phyloP scores from a whole-genome alignment of 2,888 invertebrate genomes.

The Quadroppia sp. region DNA sequence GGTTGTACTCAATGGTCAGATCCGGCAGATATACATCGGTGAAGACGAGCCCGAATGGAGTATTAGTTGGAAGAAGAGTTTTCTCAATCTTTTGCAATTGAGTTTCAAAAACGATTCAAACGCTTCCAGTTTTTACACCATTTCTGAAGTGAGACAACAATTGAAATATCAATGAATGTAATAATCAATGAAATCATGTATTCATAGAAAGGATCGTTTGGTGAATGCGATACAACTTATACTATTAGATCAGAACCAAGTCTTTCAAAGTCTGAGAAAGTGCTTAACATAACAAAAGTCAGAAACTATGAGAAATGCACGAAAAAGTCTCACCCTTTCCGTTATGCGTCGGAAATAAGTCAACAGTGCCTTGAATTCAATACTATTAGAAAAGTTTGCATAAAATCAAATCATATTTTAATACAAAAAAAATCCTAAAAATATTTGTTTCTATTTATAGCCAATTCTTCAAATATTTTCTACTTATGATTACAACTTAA shows the following conservation, averaged over 20 bases:
- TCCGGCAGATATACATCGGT: slow-evolving; percentile 1
- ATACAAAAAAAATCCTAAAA: neutral
- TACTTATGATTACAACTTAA: neutral
- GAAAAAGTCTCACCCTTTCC: neutral
- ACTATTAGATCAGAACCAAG: neutral
- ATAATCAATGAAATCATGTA: neutral
- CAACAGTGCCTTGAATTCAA: neutral
- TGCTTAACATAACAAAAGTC: slow-evolving; percentile 1
- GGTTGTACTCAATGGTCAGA: neutral
- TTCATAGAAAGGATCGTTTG: slow-evolving; percentile 12
- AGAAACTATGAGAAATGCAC: slow-evolving; percentile 12
- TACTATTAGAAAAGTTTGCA: no score
- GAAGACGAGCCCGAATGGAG: slow-evolving; percentile 19
- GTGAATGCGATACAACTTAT: slow-evolving; percentile 24
- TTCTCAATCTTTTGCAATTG: slow-evolving; percentile 11
- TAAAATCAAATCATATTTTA: neutral
- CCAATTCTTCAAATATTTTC: neutral
- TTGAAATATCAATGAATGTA: neutral
- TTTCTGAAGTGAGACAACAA: neutral
- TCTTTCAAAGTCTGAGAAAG: neutral
- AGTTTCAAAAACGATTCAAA: slow-evolving; percentile 12
- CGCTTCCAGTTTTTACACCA: neutral
- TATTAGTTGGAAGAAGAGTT: slow-evolving; percentile 16
- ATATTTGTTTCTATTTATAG: neutral
- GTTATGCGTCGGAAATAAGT: neutral